Evolutionary conservation across 1,140 invertebrate species (phyloP).

Genomic region (Magallana ariakensis): DNA sequence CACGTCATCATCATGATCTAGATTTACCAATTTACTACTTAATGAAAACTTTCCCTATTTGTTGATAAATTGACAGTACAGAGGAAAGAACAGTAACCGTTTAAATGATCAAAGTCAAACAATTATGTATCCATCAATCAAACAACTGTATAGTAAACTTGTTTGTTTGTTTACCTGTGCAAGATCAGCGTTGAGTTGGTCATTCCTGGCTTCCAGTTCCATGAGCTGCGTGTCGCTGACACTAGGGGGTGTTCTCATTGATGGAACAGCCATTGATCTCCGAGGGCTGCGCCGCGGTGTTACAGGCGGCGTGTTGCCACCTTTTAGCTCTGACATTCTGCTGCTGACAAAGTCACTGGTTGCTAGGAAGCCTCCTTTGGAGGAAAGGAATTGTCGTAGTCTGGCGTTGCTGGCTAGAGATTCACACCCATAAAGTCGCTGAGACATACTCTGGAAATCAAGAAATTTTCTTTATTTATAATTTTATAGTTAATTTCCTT

Average conservation of each 20-base stretch:
- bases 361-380: slow-evolving; percentile 70
- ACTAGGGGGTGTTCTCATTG: slow-evolving; percentile 63
- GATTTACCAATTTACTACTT: too few relatives aligned
- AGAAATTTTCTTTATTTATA: too few relatives aligned
- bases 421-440: slow-evolving; percentile 70
- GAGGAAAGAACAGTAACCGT: too few relatives aligned
- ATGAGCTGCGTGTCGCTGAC: slow-evolving; percentile 71
- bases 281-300: slow-evolving; percentile 55
- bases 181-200: slow-evolving; percentile 70
- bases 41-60: too few relatives aligned
- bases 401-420: slow-evolving; percentile 70
- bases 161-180: slow-evolving; percentile 61
- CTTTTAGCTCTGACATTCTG: slow-evolving; percentile 74
- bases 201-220: slow-evolving; percentile 68
- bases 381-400: slow-evolving; percentile 71
- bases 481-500: too few relatives aligned
- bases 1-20: too few relatives aligned
- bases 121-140: too few relatives aligned
- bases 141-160: background rate
- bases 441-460: slow-evolving; percentile 59
- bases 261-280: slow-evolving; percentile 53
- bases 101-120: too few relatives aligned
- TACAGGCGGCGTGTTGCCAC: slow-evolving; percentile 55
- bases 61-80: too few relatives aligned
- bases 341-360: slow-evolving; percentile 69